A percentile compares a stretch with the other conserved stretches of the same genome.
phyloP scores from a whole-genome alignment of 30 jellyfish, hydroid and myxozoan genomes.

The Aurelia coerulea region DNA sequence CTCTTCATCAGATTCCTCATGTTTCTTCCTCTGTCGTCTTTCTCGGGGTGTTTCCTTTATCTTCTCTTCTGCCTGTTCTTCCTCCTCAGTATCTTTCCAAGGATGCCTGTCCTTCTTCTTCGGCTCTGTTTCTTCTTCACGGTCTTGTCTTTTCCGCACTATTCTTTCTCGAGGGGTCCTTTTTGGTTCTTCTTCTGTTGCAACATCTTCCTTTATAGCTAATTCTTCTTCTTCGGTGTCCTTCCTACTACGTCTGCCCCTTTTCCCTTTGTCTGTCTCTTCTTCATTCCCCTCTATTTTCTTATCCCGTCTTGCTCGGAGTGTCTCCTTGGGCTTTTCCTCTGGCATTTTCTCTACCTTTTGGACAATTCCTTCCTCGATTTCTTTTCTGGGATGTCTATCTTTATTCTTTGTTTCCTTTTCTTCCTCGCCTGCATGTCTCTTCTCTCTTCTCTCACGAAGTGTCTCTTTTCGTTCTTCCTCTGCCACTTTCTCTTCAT shows the following conservation, averaged over 20 bases:
- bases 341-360: not conserved
- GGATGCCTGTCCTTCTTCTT: not conserved
- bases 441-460: slow-evolving; percentile 9
- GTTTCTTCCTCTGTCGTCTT: not conserved
- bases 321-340: not conserved
- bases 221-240: not conserved
- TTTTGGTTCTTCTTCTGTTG: not conserved
- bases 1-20: not conserved
- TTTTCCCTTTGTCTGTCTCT: not conserved
- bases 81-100: not conserved
- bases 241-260: not conserved
- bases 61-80: no score
- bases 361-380: not conserved
- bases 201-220: not conserved
- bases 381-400: not conserved
- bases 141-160: not conserved
- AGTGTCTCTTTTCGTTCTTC: not conserved
- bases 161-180: not conserved
- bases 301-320: not conserved
- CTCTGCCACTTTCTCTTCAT: not conserved
- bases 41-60: no score
- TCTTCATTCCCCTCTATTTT: not conserved
- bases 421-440: not conserved
- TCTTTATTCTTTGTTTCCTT: not conserved
- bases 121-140: not conserved